These are phyloP conservation scores for Simalia tracyae DNA, from an alignment of 2,797 vertebrate genomes.

Conservation along the genomic window DNA sequence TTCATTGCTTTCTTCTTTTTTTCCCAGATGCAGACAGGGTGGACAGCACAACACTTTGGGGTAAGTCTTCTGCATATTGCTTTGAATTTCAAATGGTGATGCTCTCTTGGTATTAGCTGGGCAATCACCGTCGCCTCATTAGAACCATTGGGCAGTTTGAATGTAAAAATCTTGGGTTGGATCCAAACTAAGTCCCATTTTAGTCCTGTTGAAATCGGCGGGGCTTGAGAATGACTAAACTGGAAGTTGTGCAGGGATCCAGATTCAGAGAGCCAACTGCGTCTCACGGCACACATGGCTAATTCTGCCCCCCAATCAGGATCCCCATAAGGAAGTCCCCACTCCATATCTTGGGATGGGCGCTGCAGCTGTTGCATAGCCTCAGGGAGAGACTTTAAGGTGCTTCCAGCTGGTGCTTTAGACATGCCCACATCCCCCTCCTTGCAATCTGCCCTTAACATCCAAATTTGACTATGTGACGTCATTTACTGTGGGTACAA, in stretches of 20 bases:
- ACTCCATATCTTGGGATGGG: not conserved
- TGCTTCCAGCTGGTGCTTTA: not conserved
- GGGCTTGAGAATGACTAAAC: not conserved
- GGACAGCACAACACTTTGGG: conserved; percentile 67
- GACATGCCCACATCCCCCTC: not conserved
- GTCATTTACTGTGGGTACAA: not conserved
- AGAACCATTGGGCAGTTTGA: not conserved
- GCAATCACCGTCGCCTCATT: not conserved
- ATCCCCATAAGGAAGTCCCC: not conserved
- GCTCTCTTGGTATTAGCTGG: not conserved
- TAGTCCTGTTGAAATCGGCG: not conserved
- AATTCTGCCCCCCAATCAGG: not conserved
- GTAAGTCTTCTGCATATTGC: conserved; percentile 50
- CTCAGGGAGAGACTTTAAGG: not conserved
- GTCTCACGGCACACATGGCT: not conserved
- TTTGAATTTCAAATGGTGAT: not conserved
- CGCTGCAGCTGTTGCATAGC: not conserved
- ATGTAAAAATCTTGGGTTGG: not conserved
- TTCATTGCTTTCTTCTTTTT: not conserved
- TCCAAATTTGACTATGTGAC: not conserved
- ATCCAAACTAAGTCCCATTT: no score
- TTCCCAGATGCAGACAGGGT: conserved; percentile 66
- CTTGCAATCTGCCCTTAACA: not conserved
- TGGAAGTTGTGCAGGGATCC: no score
- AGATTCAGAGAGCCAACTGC: no score